Evolutionary conservation across 2,797 vertebrate genomes (phyloP).

Genomic region (Crenuchus spilurus): DNA sequence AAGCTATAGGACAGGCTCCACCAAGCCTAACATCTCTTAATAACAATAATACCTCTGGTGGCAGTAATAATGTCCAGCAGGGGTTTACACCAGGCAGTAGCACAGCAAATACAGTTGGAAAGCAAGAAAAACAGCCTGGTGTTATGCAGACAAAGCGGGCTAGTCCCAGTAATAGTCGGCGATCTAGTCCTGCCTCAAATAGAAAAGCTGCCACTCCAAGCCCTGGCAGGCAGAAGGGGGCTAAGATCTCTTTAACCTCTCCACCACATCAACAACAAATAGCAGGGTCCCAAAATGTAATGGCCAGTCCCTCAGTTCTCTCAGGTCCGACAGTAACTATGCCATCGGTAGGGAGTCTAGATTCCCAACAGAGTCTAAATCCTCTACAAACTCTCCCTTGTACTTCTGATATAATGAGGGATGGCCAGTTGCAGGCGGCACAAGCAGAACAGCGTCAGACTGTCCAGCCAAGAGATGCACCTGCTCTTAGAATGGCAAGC

Average conservation of each 20-base stretch:
- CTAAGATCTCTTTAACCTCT: slow-evolving; percentile 84
- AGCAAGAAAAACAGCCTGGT: slow-evolving; percentile 88
- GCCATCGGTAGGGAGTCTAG: slow-evolving; percentile 71
- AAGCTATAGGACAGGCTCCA: slow-evolving; percentile 97
- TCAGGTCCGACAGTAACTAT: slow-evolving; percentile 74
- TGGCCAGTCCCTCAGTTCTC: slow-evolving; percentile 81
- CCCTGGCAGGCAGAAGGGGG: slow-evolving; percentile 92
- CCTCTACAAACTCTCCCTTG: slow-evolving; percentile 71
- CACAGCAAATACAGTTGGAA: slow-evolving; percentile 77
- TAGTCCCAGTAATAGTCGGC: slow-evolving; percentile 93
- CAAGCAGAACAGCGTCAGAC: slow-evolving; percentile 79
- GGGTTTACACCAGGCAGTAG: slow-evolving; percentile 79
- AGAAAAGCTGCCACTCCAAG: slow-evolving; percentile 95
- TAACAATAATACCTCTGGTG: slow-evolving; percentile 77
- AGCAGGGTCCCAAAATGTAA: slow-evolving; percentile 84
- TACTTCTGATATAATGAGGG: slow-evolving; percentile 79
- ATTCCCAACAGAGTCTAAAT: slow-evolving; percentile 77
- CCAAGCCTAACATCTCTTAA: slow-evolving; percentile 79
- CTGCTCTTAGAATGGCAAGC: slow-evolving; percentile 74
- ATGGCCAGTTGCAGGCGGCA: slow-evolving; percentile 74
- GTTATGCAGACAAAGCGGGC: slow-evolving; percentile 86
- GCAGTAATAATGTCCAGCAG: slow-evolving; percentile 76
- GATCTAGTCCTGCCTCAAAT: slow-evolving; percentile 93
- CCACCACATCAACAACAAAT: slow-evolving; percentile 82
- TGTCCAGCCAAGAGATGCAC: slow-evolving; percentile 81